These are phyloP conservation scores for Argynnis bischoffii DNA, from an alignment of 2,888 invertebrate species.

Conservation along the genomic window DNA sequence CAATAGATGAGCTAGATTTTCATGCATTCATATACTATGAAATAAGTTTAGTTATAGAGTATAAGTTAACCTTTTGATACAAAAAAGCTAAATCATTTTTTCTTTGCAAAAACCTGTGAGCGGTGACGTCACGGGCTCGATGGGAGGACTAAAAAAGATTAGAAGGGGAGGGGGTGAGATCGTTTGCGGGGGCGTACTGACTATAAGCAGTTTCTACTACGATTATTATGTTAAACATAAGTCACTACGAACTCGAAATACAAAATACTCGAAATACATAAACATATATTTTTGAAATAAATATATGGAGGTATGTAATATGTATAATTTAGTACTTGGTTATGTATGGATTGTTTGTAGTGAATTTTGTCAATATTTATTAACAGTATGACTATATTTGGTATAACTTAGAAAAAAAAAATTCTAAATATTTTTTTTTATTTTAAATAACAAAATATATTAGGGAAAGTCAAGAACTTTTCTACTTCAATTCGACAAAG, in stretches of 20 bases:
- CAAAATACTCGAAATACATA: too few relatives aligned
- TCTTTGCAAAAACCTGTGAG: slow-evolving; percentile 71
- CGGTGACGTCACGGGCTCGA: slow-evolving; percentile 75
- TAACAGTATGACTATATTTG: not conserved
- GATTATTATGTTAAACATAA: slow-evolving; percentile 22
- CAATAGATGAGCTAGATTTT: too few relatives aligned
- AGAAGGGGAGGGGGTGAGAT: slow-evolving; percentile 57
- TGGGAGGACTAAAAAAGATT: slow-evolving; percentile 72
- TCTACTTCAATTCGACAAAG: slow-evolving; percentile 49
- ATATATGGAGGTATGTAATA: too few relatives aligned
- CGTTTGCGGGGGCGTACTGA: slow-evolving; percentile 56
- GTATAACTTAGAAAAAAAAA: not conserved
- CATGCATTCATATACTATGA: not conserved
- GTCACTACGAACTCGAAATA: slow-evolving; percentile 43
- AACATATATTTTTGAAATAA: too few relatives aligned
- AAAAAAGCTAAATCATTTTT: slow-evolving; percentile 65
- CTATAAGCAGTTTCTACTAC: slow-evolving; percentile 54
- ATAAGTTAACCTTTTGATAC: slow-evolving; percentile 24
- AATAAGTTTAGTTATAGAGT: slow-evolving; percentile 1
- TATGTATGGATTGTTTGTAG: too few relatives aligned
- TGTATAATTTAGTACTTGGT: too few relatives aligned
- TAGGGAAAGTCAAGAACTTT: slow-evolving; percentile 10
- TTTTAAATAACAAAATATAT: not conserved
- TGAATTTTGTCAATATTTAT: too few relatives aligned
- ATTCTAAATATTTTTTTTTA: not conserved